Evolutionary conservation across 2,888 invertebrate species (phyloP).

Genomic region (Pollenia griseotomentosa): DNA sequence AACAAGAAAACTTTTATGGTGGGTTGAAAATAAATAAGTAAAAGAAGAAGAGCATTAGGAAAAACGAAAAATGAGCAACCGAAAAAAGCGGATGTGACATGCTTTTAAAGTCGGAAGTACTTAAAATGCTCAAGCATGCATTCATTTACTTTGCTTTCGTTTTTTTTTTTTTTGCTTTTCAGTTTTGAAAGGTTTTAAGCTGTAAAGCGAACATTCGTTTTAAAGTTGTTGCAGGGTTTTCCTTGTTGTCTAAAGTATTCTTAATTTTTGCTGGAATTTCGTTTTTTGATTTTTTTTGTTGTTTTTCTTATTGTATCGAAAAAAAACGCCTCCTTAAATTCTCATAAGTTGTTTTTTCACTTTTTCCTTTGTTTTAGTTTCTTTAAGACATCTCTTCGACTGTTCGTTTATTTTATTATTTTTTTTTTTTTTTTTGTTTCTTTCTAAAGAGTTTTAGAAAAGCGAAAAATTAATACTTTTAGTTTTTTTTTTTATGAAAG

Average conservation of each 20-base stretch:
- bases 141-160: constrained; percentile 67
- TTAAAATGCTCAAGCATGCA: constrained; percentile 82
- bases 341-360: constrained; percentile 47
- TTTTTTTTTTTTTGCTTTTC: neutral
- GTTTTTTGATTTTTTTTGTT: constrained; percentile 17
- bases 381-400: constrained; percentile 21
- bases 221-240: constrained; percentile 41
- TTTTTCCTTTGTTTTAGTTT: constrained; percentile 10
- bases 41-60: neutral
- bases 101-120: constrained; percentile 84
- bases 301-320: constrained; percentile 15
- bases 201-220: neutral
- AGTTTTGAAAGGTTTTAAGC: neutral
- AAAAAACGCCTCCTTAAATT: constrained; percentile 57
- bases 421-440: neutral
- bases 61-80: constrained; percentile 63
- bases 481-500: neutral
- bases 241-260: constrained; percentile 32
- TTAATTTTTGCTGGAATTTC: constrained; percentile 35
- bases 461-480: constrained; percentile 62
- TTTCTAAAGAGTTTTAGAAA: constrained; percentile 26
- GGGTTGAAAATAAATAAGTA: constrained; percentile 3
- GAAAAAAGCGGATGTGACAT: constrained; percentile 82
- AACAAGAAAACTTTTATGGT: constrained; percentile 28
- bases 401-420: neutral